Percentiles rank a stretch among this genome's conserved stretches.
phyloP scores from a whole-genome alignment of 2,888 invertebrate species.

The Clistopyga incitator region DNA sequence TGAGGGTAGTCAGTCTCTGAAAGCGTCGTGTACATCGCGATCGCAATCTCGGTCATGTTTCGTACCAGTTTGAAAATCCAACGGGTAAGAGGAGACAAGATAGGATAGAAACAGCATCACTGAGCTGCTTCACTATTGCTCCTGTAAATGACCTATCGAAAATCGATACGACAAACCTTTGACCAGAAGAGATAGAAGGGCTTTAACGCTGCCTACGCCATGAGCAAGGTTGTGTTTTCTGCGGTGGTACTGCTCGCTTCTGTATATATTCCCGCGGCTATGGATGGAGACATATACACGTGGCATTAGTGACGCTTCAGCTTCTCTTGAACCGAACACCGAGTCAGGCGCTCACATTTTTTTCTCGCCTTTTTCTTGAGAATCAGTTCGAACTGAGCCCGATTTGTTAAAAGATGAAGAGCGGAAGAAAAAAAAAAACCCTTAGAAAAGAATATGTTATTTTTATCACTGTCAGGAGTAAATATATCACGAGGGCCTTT shows the following conservation, averaged over 20 bases:
- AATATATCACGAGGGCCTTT: neutral
- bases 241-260: neutral
- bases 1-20: slow-evolving; percentile 42
- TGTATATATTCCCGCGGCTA: slow-evolving; percentile 12
- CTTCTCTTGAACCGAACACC: neutral
- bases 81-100: slow-evolving; percentile 18
- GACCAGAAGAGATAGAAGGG: slow-evolving; percentile 41
- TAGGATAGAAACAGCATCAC: neutral
- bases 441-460: neutral
- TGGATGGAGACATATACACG: slow-evolving; percentile 13
- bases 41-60: slow-evolving; percentile 6
- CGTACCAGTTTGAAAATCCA: slow-evolving; percentile 20
- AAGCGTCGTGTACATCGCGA: neutral
- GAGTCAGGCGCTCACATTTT: neutral
- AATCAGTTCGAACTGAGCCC: neutral
- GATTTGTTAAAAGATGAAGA: neutral
- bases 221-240: slow-evolving; percentile 30
- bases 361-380: neutral
- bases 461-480: neutral
- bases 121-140: slow-evolving; percentile 19
- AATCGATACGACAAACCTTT: slow-evolving; percentile 62
- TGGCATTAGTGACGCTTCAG: slow-evolving; percentile 48
- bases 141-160: slow-evolving; percentile 61
- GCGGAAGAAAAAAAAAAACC: neutral
- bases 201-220: slow-evolving; percentile 34